Conservation (phyloP, 2,797 vertebrate species). For the Syngnathus rostellatus region DNA sequence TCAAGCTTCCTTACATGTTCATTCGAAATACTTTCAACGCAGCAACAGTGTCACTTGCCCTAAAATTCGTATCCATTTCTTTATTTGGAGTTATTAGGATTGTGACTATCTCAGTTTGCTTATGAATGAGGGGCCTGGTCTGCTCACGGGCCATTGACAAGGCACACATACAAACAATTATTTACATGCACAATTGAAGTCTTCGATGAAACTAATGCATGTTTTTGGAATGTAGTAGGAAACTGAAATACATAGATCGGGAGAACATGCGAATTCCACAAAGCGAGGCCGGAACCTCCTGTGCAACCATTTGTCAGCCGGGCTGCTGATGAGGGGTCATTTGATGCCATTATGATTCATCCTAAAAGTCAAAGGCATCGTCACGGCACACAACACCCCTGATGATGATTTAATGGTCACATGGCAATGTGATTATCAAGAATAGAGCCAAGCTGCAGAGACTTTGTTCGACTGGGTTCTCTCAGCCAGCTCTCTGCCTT, state of each 20-base stretch:
- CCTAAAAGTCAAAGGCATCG: not conserved
- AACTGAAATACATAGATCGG: not conserved
- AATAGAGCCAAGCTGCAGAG: slow-evolving; percentile 21
- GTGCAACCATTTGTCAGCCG: no score
- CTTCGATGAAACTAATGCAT: not conserved
- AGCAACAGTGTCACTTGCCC: no score
- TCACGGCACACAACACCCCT: slow-evolving; percentile 52
- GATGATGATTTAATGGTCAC: slow-evolving; percentile 55
- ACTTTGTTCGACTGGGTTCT: slow-evolving; percentile 47
- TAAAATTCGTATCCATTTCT: no score
- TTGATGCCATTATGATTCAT: not conserved
- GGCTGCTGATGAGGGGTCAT: slow-evolving; percentile 3
- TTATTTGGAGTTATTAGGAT: no score
- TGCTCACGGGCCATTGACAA: no score
- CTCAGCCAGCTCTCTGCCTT: slow-evolving; percentile 22
- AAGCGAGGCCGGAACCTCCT: not conserved
- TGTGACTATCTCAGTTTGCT: no score
- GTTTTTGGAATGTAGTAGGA: no score
- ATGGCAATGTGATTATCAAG: slow-evolving; percentile 16
- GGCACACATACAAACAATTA: not conserved
- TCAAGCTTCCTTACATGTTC: not conserved
- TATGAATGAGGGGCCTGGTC: no score
- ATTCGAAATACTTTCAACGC: not conserved
- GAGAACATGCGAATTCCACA: not conserved
- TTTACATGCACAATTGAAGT: not conserved